A percentile compares a stretch with the other conserved stretches of the same genome.
phyloP scores from a whole-genome alignment of 92 coral and sea anemone genomes.

The Epizoanthus fatuus region DNA sequence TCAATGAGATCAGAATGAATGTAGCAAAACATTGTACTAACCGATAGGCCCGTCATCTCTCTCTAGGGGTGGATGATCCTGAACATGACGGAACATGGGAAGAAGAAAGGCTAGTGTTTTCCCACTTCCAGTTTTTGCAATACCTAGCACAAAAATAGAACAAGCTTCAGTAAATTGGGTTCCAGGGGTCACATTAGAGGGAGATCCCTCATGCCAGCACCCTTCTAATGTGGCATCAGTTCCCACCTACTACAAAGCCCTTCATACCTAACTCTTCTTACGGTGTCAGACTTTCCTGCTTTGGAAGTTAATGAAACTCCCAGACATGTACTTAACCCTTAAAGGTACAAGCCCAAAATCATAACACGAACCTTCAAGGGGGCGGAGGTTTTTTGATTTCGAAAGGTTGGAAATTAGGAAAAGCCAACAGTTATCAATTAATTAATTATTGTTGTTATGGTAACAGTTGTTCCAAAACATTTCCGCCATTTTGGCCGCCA shows the following conservation, averaged over 20 bases:
- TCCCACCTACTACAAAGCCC: not conserved
- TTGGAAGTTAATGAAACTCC: no score
- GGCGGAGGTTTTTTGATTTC: no score
- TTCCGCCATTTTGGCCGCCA: no score
- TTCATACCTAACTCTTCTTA: no score
- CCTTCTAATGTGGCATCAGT: not conserved
- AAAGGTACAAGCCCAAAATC: no score
- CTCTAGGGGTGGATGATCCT: constrained; percentile 93
- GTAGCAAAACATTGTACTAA: constrained; percentile 31
- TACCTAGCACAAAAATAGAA: constrained; percentile 57
- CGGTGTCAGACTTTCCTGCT: no score
- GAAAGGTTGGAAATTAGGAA: no score
- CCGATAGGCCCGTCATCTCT: constrained; percentile 99
- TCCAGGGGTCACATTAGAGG: not conserved
- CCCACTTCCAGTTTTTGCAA: constrained; percentile 99
- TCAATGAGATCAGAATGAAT: not conserved
- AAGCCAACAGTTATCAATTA: no score
- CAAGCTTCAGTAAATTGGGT: not conserved
- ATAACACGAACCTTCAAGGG: no score
- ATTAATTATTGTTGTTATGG: no score
- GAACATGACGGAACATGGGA: constrained; percentile 96
- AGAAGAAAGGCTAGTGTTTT: constrained; percentile 95
- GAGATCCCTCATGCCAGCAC: not conserved
- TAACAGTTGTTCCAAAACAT: no score
- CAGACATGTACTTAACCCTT: no score